A percentile compares a stretch with the other conserved stretches of the same genome.
These are phyloP conservation scores for Acholoe squamosa DNA, from an alignment of 2,888 invertebrate genomes.

Conservation along the genomic window DNA sequence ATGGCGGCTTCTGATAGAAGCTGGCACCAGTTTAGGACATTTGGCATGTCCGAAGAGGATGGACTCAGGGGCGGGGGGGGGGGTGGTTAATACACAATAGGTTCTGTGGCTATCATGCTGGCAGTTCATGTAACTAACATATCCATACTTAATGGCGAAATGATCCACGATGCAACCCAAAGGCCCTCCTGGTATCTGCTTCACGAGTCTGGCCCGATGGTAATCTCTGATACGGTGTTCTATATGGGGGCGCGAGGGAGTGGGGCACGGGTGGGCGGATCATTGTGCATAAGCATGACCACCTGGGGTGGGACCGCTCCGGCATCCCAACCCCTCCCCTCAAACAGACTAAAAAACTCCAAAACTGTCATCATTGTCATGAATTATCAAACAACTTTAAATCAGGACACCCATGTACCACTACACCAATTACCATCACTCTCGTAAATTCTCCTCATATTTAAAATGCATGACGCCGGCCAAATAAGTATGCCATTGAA, in stretches of 20 bases:
- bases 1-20: too few relatives aligned
- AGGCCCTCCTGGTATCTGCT: background rate
- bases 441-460: background rate
- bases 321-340: background rate
- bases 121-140: constrained; percentile 8
- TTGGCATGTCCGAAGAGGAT: too few relatives aligned
- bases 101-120: background rate
- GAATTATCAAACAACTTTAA: too few relatives aligned
- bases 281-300: background rate
- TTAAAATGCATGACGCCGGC: too few relatives aligned
- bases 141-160: constrained; percentile 33
- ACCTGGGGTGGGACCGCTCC: background rate
- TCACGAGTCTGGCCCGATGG: background rate
- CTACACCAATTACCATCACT: background rate
- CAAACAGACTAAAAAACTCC: background rate
- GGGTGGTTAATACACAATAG: background rate
- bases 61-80: background rate
- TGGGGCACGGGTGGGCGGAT: background rate
- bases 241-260: background rate
- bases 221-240: background rate
- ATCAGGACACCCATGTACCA: background rate
- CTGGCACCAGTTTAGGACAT: too few relatives aligned
- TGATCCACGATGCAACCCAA: background rate
- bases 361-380: too few relatives aligned
- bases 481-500: too few relatives aligned